Conservation (phyloP, 2,797 vertebrate species). For the Thunnus albacares region DNA sequence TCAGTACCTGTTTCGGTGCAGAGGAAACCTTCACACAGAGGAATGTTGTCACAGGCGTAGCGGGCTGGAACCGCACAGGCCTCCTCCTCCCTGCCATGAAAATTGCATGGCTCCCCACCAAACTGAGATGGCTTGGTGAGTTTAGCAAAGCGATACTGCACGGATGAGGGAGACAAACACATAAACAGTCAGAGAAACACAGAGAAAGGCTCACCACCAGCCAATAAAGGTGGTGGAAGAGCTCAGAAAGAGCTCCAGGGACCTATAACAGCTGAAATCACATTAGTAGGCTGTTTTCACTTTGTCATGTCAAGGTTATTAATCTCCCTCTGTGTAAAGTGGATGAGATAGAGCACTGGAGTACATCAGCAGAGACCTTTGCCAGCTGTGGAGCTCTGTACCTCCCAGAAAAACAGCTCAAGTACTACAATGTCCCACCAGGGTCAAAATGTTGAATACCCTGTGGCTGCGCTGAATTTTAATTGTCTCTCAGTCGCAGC, state of each 20-base stretch:
- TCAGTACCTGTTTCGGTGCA: constrained; percentile 90
- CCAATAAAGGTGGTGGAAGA: constrained; percentile 43
- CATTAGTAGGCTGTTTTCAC: constrained; percentile 74
- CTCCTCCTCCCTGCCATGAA: constrained; percentile 87
- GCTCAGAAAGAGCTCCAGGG: constrained; percentile 51
- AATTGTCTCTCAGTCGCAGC: constrained; percentile 5
- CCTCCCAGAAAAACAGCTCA: constrained; percentile 37
- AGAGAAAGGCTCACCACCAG: constrained; percentile 21
- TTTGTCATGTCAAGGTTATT: constrained; percentile 79
- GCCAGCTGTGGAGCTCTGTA: constrained; percentile 35
- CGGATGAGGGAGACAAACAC: constrained; percentile 40
- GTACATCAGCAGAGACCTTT: constrained; percentile 60
- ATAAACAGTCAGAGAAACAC: constrained; percentile 43
- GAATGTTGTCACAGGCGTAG: constrained; percentile 84
- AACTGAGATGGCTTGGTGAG: constrained; percentile 91
- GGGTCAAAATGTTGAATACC: constrained; percentile 37
- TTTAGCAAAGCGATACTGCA: constrained; percentile 89
- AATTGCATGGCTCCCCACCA: constrained; percentile 87
- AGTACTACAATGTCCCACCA: neutral
- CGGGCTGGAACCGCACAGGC: constrained; percentile 81
- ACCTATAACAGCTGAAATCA: constrained; percentile 66
- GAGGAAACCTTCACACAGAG: constrained; percentile 91
- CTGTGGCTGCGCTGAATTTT: neutral
- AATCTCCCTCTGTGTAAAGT: constrained; percentile 67
- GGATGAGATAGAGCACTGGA: constrained; percentile 63